phyloP scores from a whole-genome alignment of 1,140 invertebrate species.

The Adelges cooleyi region DNA sequence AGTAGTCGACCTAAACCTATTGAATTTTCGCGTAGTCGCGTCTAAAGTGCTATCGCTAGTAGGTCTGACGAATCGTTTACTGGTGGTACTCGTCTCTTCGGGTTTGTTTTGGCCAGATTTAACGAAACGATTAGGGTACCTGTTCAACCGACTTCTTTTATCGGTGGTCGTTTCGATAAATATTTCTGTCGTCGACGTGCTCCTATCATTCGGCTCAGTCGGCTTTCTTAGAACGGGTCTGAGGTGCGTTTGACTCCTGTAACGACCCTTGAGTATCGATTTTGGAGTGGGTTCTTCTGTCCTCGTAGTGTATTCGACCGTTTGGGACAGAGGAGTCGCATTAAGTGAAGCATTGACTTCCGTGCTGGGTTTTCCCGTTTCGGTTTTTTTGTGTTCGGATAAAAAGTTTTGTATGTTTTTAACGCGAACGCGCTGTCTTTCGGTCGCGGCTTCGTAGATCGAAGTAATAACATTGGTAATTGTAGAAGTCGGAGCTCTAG shows the following conservation, averaged over 20 bases:
- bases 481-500: constrained; percentile 30
- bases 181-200: background rate
- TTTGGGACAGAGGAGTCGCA: background rate
- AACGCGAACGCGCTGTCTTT: constrained; percentile 33
- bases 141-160: background rate
- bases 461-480: constrained; percentile 35
- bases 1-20: background rate
- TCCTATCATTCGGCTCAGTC: background rate
- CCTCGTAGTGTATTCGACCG: background rate
- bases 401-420: constrained; percentile 33
- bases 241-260: background rate
- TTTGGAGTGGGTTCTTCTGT: background rate
- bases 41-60: background rate
- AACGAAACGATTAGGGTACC: background rate
- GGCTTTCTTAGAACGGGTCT: constrained; percentile 1
- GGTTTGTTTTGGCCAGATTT: background rate
- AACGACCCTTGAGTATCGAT: constrained; percentile 12
- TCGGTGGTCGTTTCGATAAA: background rate
- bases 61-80: background rate
- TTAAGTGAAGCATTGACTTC: background rate
- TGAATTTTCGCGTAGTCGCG: background rate
- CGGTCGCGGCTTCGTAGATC: constrained; percentile 35
- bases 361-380: background rate
- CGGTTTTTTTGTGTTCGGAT: constrained; percentile 27
- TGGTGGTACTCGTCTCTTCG: background rate